phyloP scores from a whole-genome alignment of 2,113 vertebrate genomes.

The Bos indicus region DNA sequence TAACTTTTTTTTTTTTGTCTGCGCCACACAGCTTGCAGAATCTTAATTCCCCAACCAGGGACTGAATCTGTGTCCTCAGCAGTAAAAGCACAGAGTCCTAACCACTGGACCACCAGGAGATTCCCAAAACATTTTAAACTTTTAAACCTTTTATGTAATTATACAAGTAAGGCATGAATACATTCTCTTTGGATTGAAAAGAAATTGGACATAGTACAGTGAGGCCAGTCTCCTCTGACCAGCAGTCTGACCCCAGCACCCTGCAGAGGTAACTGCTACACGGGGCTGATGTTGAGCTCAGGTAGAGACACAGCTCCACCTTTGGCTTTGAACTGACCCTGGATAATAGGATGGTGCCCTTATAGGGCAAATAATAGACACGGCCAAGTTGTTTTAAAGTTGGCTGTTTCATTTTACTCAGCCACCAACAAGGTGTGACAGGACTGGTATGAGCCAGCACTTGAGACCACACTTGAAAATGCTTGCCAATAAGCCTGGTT shows the following conservation, averaged over 20 bases:
- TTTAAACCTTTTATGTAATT: not conserved
- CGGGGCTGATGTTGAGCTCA: not conserved
- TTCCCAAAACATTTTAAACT: not conserved
- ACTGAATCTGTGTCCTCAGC: not conserved
- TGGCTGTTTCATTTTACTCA: not conserved
- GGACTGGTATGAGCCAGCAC: not conserved
- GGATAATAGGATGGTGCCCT: not conserved
- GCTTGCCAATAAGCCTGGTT: not conserved
- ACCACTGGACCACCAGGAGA: not conserved
- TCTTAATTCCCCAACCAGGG: not conserved
- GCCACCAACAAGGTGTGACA: not conserved
- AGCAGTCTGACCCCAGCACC: accelerated
- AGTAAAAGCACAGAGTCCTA: not conserved
- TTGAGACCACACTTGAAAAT: not conserved
- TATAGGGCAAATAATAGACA: not conserved
- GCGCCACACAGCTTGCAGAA: not conserved
- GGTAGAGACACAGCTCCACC: not conserved
- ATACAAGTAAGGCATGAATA: not conserved
- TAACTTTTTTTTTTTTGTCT: not conserved
- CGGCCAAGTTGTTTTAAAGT: not conserved
- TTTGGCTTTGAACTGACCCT: not conserved
- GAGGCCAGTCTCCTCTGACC: not conserved
- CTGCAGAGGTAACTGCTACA: not conserved
- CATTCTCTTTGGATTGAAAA: not conserved
- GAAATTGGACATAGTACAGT: not conserved